Conservation (phyloP, 2,113 vertebrate genomes). For the Casuarius casuarius region DNA sequence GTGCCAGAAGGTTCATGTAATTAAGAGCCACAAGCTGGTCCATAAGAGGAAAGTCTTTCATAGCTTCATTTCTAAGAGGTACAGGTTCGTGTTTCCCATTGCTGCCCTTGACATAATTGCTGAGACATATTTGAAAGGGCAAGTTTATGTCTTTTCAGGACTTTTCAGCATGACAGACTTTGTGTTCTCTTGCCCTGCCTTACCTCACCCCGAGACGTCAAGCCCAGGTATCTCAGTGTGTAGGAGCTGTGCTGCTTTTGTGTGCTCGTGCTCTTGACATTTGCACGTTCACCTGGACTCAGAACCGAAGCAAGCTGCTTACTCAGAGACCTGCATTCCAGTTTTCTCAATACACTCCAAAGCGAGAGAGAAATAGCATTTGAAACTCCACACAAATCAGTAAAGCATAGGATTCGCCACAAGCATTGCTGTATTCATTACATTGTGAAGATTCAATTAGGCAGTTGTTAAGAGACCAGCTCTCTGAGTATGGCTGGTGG, state of each 20-base stretch:
- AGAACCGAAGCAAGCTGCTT: neutral
- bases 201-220: neutral
- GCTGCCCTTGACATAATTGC: neutral
- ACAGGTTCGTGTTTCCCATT: neutral
- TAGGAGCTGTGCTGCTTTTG: neutral
- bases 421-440: neutral
- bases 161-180: neutral
- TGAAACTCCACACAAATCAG: neutral
- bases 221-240: neutral
- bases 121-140: neutral
- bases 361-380: neutral
- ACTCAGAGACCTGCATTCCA: neutral
- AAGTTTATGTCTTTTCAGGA: neutral
- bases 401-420: neutral
- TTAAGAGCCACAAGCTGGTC: constrained; percentile 34
- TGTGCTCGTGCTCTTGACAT: neutral
- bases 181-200: neutral
- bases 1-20: constrained; percentile 31
- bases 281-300: neutral
- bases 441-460: neutral
- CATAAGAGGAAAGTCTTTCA: constrained; percentile 48
- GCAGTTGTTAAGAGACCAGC: neutral
- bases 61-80: constrained; percentile 2
- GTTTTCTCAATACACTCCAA: neutral
- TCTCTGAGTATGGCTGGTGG: neutral